Percentiles rank a stretch among this genome's conserved stretches.
Conservation (phyloP, 2,888 invertebrate genomes). For the Dorcus parallelipipedus region DNA sequence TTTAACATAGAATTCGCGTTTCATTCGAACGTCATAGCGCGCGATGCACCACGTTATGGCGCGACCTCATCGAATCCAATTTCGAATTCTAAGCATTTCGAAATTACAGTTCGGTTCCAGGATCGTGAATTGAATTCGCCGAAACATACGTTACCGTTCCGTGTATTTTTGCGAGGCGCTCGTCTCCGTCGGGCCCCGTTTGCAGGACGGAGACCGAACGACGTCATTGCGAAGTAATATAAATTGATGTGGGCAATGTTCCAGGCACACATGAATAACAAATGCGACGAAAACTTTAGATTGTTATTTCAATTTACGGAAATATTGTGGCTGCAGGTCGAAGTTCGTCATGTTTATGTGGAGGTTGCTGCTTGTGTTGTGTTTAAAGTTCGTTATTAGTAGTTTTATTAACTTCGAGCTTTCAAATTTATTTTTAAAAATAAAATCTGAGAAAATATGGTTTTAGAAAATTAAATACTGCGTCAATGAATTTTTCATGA, state of each 20-base stretch:
- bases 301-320: constrained; percentile 32
- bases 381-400: too few species aligned
- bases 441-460: too few species aligned
- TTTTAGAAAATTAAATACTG: too few species aligned
- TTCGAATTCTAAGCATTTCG: constrained; percentile 23
- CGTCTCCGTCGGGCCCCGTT: not conserved
- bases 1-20: too few species aligned
- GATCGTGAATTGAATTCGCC: constrained; percentile 25
- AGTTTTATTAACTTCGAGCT: too few species aligned
- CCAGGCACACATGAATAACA: constrained; percentile 27
- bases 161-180: not conserved
- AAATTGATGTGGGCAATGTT: constrained; percentile 28
- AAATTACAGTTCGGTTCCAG: constrained; percentile 21
- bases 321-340: constrained; percentile 26
- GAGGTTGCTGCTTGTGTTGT: not conserved
- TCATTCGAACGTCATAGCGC: too few species aligned
- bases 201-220: constrained; percentile 1
- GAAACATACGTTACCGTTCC: constrained; percentile 18
- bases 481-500: too few species aligned
- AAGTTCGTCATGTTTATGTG: constrained; percentile 19
- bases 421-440: too few species aligned
- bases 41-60: constrained; percentile 1
- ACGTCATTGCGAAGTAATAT: constrained; percentile 17
- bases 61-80: constrained; percentile 22
- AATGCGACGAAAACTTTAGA: constrained; percentile 25